Conservation (phyloP, 2,797 vertebrate species). For the Cuniculus paca region DNA sequence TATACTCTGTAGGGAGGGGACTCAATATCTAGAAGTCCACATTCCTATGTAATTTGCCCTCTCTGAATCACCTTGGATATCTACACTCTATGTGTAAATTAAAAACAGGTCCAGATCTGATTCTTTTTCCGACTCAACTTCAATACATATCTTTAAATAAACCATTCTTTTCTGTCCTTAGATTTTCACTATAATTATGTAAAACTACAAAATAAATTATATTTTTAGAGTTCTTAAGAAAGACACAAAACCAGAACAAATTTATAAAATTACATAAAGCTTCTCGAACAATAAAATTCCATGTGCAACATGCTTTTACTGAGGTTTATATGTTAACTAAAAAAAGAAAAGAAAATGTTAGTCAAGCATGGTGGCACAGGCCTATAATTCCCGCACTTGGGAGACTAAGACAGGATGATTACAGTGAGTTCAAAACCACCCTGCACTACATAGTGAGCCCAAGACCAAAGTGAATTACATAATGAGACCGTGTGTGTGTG, state of each 20-base stretch:
- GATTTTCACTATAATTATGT: background rate
- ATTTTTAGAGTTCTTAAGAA: background rate
- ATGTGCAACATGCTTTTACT: background rate
- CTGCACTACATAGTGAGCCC: no score
- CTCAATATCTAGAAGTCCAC: background rate
- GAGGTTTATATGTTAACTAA: background rate
- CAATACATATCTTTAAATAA: background rate
- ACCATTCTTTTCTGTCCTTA: background rate
- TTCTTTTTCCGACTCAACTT: background rate
- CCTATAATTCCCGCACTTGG: no score
- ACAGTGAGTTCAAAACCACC: no score
- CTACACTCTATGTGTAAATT: background rate
- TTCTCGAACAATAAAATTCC: background rate
- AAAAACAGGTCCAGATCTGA: background rate
- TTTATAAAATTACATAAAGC: background rate
- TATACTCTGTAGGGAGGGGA: background rate
- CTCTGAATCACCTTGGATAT: conserved; percentile 6
- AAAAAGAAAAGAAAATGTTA: conserved; percentile 18
- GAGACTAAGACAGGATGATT: no score
- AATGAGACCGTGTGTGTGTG: no score
- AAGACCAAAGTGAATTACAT: no score
- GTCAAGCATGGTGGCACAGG: no score
- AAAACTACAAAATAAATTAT: conserved; percentile 39
- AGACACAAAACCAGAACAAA: conserved; percentile 32
- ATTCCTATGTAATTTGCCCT: no score